Conservation (phyloP, 37 sponge, comb jelly and placozoan species). For the Beroe ovata region DNA sequence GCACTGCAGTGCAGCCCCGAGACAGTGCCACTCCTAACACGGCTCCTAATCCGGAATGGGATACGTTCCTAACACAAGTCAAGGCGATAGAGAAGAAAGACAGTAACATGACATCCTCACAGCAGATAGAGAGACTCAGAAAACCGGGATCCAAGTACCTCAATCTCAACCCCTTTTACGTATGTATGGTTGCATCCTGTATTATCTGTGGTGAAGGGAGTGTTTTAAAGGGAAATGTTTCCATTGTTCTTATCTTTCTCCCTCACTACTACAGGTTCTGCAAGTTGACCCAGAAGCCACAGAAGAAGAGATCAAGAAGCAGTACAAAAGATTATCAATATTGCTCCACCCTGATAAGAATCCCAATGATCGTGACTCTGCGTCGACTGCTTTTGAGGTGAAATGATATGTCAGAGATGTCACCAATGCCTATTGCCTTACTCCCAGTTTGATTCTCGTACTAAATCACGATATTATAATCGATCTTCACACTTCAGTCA, state of each 20-base stretch:
- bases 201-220: too few species aligned
- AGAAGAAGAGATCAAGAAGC: slow-evolving; percentile 77
- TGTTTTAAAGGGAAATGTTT: too few species aligned
- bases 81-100: slow-evolving; percentile 94
- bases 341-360: slow-evolving; percentile 99
- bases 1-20: not conserved
- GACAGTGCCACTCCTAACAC: not conserved
- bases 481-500: too few species aligned
- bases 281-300: slow-evolving; percentile 79
- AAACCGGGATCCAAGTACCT: slow-evolving; percentile 90
- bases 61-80: slow-evolving; percentile 72
- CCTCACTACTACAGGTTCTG: slow-evolving; percentile 90
- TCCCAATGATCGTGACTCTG: slow-evolving; percentile 80
- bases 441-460: too few species aligned
- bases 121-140: slow-evolving; percentile 89
- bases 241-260: too few species aligned
- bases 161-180: slow-evolving; percentile 95
- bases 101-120: slow-evolving; percentile 80
- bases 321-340: slow-evolving; percentile 87
- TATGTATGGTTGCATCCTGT: too few species aligned
- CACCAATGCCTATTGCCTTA: too few species aligned
- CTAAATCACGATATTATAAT: too few species aligned
- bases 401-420: too few species aligned
- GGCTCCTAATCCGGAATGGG: slow-evolving; percentile 4
- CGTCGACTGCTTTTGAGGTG: slow-evolving; percentile 90